Evolutionary conservation across 2,888 invertebrate genomes (phyloP).

Genomic region (Drosophila neotestacea): DNA sequence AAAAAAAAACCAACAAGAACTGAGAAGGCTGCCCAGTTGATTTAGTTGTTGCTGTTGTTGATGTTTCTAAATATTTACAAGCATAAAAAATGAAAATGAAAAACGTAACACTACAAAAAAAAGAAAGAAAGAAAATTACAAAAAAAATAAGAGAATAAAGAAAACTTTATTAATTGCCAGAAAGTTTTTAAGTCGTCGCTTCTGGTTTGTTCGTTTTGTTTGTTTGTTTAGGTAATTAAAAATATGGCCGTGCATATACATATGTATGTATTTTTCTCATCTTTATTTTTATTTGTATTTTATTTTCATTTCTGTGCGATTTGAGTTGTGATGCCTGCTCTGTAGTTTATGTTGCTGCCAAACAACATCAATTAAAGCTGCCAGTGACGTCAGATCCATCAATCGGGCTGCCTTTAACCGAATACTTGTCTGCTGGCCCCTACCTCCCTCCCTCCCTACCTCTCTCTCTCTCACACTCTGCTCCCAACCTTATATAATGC

Average conservation of each 20-base stretch:
- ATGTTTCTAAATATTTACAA: constrained; percentile 69
- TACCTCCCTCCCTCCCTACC: neutral
- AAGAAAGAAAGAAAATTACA: too few relatives aligned
- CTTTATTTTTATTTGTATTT: constrained; percentile 8
- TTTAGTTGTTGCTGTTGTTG: constrained; percentile 39
- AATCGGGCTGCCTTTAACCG: constrained; percentile 10
- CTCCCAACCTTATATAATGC: constrained; percentile 25
- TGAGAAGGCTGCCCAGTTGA: constrained; percentile 37
- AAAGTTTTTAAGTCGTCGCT: constrained; percentile 53
- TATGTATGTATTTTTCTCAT: neutral
- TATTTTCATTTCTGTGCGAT: constrained; percentile 21
- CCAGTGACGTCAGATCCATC: constrained; percentile 51
- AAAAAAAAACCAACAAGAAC: neutral
- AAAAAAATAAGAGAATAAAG: too few relatives aligned
- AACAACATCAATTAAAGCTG: constrained; percentile 24
- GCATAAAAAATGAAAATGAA: constrained; percentile 16
- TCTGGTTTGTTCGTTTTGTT: constrained; percentile 37
- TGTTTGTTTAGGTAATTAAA: constrained; percentile 76
- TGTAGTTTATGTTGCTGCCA: constrained; percentile 43
- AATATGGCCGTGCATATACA: constrained; percentile 51
- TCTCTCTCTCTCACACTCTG: neutral
- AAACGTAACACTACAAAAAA: constrained; percentile 38
- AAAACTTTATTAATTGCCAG: constrained; percentile 72
- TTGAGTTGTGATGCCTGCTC: constrained; percentile 14
- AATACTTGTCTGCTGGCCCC: neutral